phyloP scores from a whole-genome alignment of 2,888 invertebrate species.

The Rhagonycha fulva region DNA sequence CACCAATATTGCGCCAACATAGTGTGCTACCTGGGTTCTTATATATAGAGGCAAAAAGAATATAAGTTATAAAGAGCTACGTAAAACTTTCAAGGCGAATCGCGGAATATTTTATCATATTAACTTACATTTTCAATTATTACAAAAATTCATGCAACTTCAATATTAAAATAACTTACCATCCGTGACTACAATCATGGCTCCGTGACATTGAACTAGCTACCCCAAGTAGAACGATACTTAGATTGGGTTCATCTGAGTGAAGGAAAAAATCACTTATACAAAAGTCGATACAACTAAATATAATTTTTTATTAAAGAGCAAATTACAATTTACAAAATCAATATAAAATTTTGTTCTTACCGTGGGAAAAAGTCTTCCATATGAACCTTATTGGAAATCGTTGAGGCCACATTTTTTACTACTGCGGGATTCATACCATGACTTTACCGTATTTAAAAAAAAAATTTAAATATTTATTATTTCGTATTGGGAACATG shows the following conservation, averaged over 20 bases:
- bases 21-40: too few relatives aligned
- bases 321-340: background rate
- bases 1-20: too few relatives aligned
- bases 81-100: background rate
- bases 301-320: background rate
- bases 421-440: background rate
- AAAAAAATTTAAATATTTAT: too few relatives aligned
- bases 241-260: too few relatives aligned
- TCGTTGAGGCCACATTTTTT: background rate
- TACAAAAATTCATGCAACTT: too few relatives aligned
- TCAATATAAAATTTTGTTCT: too few relatives aligned
- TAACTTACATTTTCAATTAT: too few relatives aligned
- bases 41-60: background rate
- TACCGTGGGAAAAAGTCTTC: background rate
- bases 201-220: too few relatives aligned
- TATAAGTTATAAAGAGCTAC: background rate
- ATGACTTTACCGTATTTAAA: too few relatives aligned
- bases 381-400: slow-evolving; percentile 6
- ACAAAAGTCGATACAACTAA: background rate
- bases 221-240: too few relatives aligned
- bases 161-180: background rate
- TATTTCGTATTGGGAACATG: too few relatives aligned
- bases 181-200: background rate
- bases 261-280: background rate
- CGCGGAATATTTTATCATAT: background rate